Evolutionary conservation across 2,888 invertebrate species (phyloP), one percentile per base, ranked within the genome.

Genomic region (Hydroisotoma schaefferi): DNA sequence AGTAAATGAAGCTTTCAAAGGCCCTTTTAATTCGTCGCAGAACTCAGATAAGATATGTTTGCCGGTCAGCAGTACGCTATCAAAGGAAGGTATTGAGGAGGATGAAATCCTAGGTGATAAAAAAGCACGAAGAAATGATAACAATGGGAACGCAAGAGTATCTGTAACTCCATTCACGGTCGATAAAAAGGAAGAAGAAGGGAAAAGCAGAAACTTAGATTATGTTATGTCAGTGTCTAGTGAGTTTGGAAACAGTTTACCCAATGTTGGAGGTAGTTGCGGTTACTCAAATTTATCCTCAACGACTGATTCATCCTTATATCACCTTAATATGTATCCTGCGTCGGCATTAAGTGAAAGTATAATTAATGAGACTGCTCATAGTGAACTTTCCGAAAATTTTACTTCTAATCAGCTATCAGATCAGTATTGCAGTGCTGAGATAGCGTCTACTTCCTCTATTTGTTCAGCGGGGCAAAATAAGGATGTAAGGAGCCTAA

Each of bases 371-470:
- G 61, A 64, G 61, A 61, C 57, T 60, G 61, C 40, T 40, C 40
- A 40, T 40, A 40, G 58, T 64, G 60, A 64, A 64, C 64, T 64
- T 64, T 64, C 64, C 64, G 64, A 60, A 61, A 60, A 59, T 59
- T 59, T 55, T 63, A 59, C 60, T 57, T 55, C 64, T 60, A 61
- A 60, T 64, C 60, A 61, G 57, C 55, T 61, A 61, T 57, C 64
- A 57, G 61, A 64, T 64, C 60, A 64, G 64, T 64, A 64, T 64
- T 64, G 64, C 64, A 64, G 52, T 55, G 61, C 57, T 57, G 62
- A 58, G 26, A 46, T 22, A 46, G 46, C 40, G 40, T 40, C 40
- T 40, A 40, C 40, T 40, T 40, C 40, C 40, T 40, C 40, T 40
- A 15, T 40, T 40, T 40, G 40, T 40, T 40, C 40, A 8, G 15